These are phyloP conservation scores for Varecia variegata DNA, from an alignment of 2,797 vertebrate species.

Conservation along the genomic window DNA sequence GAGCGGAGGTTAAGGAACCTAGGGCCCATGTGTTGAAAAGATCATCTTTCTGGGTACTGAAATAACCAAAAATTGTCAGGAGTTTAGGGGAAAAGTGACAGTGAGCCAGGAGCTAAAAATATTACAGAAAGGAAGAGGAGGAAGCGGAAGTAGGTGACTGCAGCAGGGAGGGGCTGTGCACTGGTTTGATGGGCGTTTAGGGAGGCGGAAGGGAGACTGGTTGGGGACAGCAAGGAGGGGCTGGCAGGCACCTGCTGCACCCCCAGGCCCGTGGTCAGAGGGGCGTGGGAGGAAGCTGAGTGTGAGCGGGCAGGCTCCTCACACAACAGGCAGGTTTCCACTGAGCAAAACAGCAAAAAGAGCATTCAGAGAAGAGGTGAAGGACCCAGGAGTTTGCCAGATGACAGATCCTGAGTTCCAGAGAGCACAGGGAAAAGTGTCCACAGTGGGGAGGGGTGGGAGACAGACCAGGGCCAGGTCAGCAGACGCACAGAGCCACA, in stretches of 20 bases:
- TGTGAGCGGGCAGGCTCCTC: background rate
- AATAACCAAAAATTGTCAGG: constrained; percentile 16
- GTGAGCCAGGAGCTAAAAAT: constrained; percentile 50
- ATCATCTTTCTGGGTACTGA: constrained; percentile 10
- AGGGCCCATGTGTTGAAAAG: background rate
- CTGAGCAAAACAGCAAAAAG: background rate
- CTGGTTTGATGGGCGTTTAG: background rate
- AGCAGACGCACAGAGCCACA: background rate
- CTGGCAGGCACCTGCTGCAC: accelerated
- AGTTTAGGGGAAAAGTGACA: background rate
- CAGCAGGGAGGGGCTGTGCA: background rate
- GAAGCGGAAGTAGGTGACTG: background rate
- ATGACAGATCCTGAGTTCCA: background rate
- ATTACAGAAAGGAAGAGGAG: constrained; percentile 13
- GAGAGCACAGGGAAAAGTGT: background rate
- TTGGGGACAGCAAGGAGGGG: background rate
- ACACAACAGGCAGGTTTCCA: background rate
- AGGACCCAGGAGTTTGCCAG: background rate
- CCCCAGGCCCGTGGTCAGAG: no score
- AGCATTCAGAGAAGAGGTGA: background rate
- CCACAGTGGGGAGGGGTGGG: background rate
- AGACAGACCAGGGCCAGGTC: background rate
- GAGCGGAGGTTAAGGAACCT: background rate
- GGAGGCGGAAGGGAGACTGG: background rate
- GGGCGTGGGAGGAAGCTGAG: accelerated